Percentiles rank a stretch among this genome's conserved stretches.
Evolutionary conservation across 2,797 vertebrate species (phyloP).

Genomic region (Semaprochilodus insignis): DNA sequence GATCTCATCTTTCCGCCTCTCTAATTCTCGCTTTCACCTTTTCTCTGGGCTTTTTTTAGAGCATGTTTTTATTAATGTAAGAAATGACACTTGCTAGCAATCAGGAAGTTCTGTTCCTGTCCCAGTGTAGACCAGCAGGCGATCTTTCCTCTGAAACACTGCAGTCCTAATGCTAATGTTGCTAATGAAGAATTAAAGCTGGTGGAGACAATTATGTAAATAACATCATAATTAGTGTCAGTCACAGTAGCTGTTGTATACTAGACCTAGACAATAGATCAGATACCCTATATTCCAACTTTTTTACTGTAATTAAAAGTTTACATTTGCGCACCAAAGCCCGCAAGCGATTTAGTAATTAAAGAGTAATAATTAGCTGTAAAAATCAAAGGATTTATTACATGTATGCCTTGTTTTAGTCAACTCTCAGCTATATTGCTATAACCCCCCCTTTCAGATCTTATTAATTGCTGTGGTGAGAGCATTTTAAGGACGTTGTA

Average conservation of each 20-base stretch:
- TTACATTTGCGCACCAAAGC: not conserved
- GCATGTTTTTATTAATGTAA: not conserved
- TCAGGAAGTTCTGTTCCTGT: not conserved
- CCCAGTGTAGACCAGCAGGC: not conserved
- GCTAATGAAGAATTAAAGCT: not conserved
- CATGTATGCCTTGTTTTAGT: not conserved
- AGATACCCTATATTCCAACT: not conserved
- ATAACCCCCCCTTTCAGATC: not conserved
- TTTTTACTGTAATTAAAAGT: not conserved
- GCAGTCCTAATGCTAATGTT: not conserved
- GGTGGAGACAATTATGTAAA: not conserved
- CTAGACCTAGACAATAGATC: not conserved
- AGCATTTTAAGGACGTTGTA: not conserved
- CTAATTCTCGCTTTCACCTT: not conserved
- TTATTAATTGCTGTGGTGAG: not conserved
- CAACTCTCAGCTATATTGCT: not conserved
- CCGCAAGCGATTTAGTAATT: not conserved
- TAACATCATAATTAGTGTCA: not conserved
- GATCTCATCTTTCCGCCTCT: constrained; percentile 2
- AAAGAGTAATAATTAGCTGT: not conserved
- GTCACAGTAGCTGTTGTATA: not conserved
- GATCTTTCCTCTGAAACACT: not conserved
- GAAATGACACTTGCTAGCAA: not conserved
- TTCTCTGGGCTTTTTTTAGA: not conserved
- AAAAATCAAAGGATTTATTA: not conserved